phyloP scores from a whole-genome alignment of 2,888 invertebrate species.

The Eilema depressum region DNA sequence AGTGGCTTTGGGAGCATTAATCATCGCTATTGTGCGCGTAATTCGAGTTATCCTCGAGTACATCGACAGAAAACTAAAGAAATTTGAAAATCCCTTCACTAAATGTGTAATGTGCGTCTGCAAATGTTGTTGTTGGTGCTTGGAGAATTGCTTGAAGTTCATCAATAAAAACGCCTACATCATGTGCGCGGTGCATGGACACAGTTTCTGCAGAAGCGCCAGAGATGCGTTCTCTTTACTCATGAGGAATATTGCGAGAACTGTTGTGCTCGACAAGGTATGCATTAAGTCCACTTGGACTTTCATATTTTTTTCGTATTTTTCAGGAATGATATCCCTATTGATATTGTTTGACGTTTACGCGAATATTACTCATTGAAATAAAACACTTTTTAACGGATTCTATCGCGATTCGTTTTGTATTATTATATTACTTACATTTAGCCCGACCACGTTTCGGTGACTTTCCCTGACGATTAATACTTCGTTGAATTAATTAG shows the following conservation, averaged over 20 bases:
- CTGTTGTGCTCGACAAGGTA: conserved; percentile 93
- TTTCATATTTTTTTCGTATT: not conserved
- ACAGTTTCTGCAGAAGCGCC: conserved; percentile 96
- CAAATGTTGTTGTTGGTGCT: conserved; percentile 94
- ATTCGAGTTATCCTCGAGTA: conserved; percentile 95
- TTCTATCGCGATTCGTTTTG: no score
- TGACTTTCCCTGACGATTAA: not conserved
- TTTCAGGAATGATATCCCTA: not conserved
- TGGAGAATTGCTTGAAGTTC: conserved; percentile 95
- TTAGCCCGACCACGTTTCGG: no score
- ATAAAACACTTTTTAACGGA: no score
- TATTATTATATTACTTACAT: no score
- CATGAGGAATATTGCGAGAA: conserved; percentile 93
- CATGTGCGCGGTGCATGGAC: conserved; percentile 98
- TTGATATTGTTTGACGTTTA: no score
- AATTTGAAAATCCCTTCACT: conserved; percentile 91
- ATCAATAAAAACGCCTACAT: conserved; percentile 96
- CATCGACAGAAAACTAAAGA: conserved; percentile 93
- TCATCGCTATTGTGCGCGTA: conserved; percentile 95
- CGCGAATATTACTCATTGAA: no score
- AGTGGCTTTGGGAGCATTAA: conserved; percentile 96
- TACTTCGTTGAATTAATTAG: not conserved
- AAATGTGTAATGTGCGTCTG: conserved; percentile 91
- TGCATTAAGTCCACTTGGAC: not conserved
- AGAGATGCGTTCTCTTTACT: conserved; percentile 95